A percentile compares a stretch with the other conserved stretches of the same genome.
Evolutionary conservation across 2,888 invertebrate genomes (phyloP).

Genomic region (Microchrysa polita): DNA sequence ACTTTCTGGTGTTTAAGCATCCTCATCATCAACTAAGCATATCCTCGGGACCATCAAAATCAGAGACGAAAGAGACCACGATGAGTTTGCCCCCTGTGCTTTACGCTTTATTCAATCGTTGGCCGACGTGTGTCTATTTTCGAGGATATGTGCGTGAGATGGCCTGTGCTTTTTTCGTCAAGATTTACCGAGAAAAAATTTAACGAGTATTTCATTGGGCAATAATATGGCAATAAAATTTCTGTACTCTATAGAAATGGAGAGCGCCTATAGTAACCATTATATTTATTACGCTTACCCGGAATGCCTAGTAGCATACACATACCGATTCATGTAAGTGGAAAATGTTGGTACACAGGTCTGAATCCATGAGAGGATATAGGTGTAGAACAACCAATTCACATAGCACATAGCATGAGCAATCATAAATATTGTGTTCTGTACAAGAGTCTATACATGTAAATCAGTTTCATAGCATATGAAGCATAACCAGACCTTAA

Average conservation of each 20-base stretch:
- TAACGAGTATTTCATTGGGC: slow-evolving; percentile 53
- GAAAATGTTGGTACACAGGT: too few species aligned
- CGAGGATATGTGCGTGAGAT: too few species aligned
- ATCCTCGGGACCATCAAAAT: too few species aligned
- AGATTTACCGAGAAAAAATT: slow-evolving; percentile 46
- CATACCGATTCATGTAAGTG: too few species aligned
- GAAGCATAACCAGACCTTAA: slow-evolving; percentile 23
- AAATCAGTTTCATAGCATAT: slow-evolving; percentile 23
- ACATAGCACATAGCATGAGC: too few species aligned
- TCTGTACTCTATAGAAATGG: slow-evolving; percentile 48
- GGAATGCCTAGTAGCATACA: too few species aligned
- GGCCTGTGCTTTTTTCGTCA: slow-evolving; percentile 17
- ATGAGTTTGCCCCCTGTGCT: too few species aligned
- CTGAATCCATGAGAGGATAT: not conserved
- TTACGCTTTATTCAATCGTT: slow-evolving; percentile 8
- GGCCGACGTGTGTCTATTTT: slow-evolving; percentile 30
- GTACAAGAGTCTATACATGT: slow-evolving; percentile 4
- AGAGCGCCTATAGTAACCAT: slow-evolving; percentile 39
- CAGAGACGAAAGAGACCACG: too few species aligned
- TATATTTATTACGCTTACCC: slow-evolving; percentile 47
- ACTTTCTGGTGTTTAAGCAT: too few species aligned
- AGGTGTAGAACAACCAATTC: slow-evolving; percentile 28
- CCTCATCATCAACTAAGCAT: too few species aligned
- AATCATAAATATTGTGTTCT: slow-evolving; percentile 27
- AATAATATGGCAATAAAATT: slow-evolving; percentile 52